Evolutionary conservation across 2,113 vertebrate genomes (phyloP), one percentile per base, ranked within the genome.

Genomic region (Pteruthius melanotis): DNA sequence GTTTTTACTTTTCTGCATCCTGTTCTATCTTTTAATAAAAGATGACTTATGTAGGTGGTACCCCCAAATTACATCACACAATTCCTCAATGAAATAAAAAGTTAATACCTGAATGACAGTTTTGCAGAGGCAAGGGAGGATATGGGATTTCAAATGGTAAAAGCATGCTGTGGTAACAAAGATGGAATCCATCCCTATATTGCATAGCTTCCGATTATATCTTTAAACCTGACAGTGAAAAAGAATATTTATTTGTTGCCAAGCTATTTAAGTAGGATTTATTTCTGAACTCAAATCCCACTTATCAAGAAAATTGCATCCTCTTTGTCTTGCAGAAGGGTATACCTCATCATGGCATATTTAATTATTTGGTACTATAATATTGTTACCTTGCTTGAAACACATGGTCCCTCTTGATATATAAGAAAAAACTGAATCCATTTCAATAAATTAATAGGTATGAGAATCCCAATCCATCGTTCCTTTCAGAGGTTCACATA

Each of bases 371-470:
- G 95, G 97, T 93, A 90, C 93, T 98, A 97, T 97, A 97, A 97
- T 97, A 98, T 97, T 98, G 97, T 98, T 98, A 98, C 97, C 97
- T 98, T 98, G 90, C 96, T 97, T 98, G 96, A 98, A 98, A 98
- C 98, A 98, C 98, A 98, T 98, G 97, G 97, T 98, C 95, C 96
- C 95, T 98, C 97, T 97, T 97, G 97, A 98, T 98, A 98, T 96
- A 97, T 96, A 97, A 96, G 96, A 92, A 97, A 97, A 98, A 97
- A 91, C 97, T 96, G 98, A 98, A 98, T 98, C 98, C 74, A 98
- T 98, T 98, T 98, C 98, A 98, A 98, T 98, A 98, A 98, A 98
- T 98, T 98, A 98, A 97, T 98, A 97, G 96, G 98, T 98, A 98
- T 97, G 97, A 98, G 97, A 98, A 98, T 98, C 98, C 97, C 95